Evolutionary conservation across 2,888 invertebrate species (phyloP).

Genomic region (Aromia moschata): DNA sequence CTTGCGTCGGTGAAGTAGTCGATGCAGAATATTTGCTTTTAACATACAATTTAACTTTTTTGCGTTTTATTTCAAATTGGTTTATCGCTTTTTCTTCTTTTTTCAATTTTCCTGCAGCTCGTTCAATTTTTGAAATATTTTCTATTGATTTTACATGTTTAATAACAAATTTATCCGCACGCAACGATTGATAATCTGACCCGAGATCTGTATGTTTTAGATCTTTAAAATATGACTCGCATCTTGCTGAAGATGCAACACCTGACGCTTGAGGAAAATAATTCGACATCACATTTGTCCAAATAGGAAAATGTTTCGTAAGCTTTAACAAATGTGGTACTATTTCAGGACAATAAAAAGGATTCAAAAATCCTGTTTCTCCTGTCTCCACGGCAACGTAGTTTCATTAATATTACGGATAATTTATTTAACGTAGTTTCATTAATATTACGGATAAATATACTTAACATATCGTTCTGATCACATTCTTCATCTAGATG

Average conservation of each 20-base stretch:
- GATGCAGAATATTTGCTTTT: no score
- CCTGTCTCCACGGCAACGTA: neutral
- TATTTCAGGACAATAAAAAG: conserved; percentile 7
- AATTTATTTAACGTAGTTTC: neutral
- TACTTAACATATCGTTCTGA: neutral
- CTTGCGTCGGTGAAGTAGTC: no score
- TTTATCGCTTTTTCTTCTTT: neutral
- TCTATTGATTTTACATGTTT: conserved; percentile 2
- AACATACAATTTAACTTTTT: no score
- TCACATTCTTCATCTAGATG: neutral
- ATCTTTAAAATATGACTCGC: conserved; percentile 8
- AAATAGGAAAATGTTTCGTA: conserved; percentile 5
- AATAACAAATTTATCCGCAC: conserved; percentile 4
- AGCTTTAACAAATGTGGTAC: neutral
- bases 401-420: no score
- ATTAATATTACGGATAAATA: neutral
- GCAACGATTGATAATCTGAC: conserved; percentile 6
- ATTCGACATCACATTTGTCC: neutral
- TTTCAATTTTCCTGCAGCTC: neutral
- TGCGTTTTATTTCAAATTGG: no score
- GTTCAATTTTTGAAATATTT: neutral
- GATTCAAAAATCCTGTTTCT: neutral
- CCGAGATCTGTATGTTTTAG: conserved; percentile 7
- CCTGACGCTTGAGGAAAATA: neutral
- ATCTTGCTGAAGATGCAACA: neutral